Evolutionary conservation across 2,113 vertebrate species (phyloP), one percentile per base, ranked within the genome.

Genomic region (Petroica traversi): DNA sequence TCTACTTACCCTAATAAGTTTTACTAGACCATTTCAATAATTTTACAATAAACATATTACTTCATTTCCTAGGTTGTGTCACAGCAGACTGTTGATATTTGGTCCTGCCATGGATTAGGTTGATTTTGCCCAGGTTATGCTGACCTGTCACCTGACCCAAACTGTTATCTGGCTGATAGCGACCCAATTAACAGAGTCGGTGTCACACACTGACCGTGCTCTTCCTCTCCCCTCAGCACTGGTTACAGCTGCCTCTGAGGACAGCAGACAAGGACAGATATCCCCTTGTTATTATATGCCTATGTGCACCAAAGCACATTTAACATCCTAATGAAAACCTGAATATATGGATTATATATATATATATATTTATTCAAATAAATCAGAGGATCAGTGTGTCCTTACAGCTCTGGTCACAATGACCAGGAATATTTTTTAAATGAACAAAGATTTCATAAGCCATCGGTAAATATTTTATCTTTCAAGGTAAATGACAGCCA

Each of bases 401-500:
- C 90, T 88, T 79, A 82, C 84, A 73, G 40, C 63, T 77, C 59
- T 9, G 95, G 96, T 97, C 96, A 95, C 78, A 43, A 38, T 96
- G 95, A 97, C 97, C 97, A 89, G 33, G 46, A 63, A 38, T 86
- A 91, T 78, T 91, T 93, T 94, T 87, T 67, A 80, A 85, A 96
- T 89, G 29, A 91, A 59, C 93, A 75, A 77, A 88, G 86, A 84
- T 97, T 93, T 97, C 91, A 78, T 90, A 93, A 96, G 90, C 68
- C 67, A 67, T 94, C 77, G 76, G 96, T 72, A 96, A 97, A 97
- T 90, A 97, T 94, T 97, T 83, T 89, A 46, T 66, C 89, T 97
- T 96, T 91, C 93, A 95, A 97, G 64, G 85, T 91, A 92, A 94
- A 96, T 79, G 69, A 67, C 86, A 74, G 74, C 52, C 88, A 88